Base-by-base conservation (phyloP, 1,140 invertebrate species). In the Propsilocerus akamusi region DNA sequence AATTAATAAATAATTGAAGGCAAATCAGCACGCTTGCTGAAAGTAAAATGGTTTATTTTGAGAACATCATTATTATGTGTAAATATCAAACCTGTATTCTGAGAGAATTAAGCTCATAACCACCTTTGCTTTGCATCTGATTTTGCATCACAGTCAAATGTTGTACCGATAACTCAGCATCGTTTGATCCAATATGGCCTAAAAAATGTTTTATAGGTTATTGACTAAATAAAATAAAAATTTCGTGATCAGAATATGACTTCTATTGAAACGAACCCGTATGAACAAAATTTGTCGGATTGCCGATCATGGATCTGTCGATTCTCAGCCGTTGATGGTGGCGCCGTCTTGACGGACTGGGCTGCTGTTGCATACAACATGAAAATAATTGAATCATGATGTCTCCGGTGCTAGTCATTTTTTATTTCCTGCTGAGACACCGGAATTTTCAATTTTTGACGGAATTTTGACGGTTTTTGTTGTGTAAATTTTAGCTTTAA, bases 291-390 rank as follows among this genome's bases (percentile, higher is more conserved):
- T 94, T 87, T 51, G 86, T 92, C 5, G 90, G 90, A 49, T 78
- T 77, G 48, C 90, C 84, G 58, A 94, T 94, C 88, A 92, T 92
- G 32, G 86, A 87, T 26, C 87, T 73, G 65, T 94, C 90, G 71
- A 94, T 89, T 66, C 82, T 78, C 55, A 78, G 64, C 55, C 81
- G 70, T 50, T 75, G 72, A 51, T 69, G 71, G 11, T 41, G 34
- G 55, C 75, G 69, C 55, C 75, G 73, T 51, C 77, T 68, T 56
- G 78, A 75, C 54, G 72, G 72, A 47, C 76, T 71, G 37, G 74
- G 75, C 46, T 78, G 77, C 58, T 86, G 80, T 34, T 78, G 77
- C 56, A 86, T 73, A 62, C 85, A 87, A 65, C 85, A 88, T 11
- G 81, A 81, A 64, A 88, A 87, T 76, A 84, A 86, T 57, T 87